Percentiles rank a stretch among this genome's conserved stretches.
phyloP scores from a whole-genome alignment of 2,888 invertebrate genomes.

The Sminthurinus aureus region DNA sequence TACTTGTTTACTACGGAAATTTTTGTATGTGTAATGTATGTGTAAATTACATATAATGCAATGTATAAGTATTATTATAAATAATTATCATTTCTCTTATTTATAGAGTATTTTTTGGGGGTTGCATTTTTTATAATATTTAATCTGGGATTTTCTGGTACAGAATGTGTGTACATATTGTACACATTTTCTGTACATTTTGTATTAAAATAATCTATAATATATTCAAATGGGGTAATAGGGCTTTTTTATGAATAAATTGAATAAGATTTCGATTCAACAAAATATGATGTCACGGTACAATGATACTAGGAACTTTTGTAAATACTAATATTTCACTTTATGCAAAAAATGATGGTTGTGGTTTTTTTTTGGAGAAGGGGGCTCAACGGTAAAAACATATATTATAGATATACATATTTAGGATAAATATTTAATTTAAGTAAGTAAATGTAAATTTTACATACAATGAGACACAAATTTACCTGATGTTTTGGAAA shows the following conservation, averaged over 20 bases:
- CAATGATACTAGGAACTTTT: slow-evolving; percentile 1
- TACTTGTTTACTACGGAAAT: no score
- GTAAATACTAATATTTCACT: background rate
- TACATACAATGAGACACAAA: slow-evolving; percentile 18
- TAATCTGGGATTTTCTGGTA: background rate
- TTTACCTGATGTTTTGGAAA: slow-evolving; percentile 31
- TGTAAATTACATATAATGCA: background rate
- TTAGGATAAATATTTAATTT: background rate
- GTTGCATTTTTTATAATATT: background rate
- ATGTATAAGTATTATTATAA: background rate
- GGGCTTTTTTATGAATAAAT: background rate
- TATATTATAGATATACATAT: background rate
- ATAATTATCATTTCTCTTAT: background rate
- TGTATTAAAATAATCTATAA: no score
- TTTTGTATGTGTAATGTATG: no score
- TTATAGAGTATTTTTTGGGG: background rate
- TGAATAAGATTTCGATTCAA: background rate
- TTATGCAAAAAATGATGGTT: background rate
- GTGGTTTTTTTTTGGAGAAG: slow-evolving; percentile 12
- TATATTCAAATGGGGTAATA: background rate
- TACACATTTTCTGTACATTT: no score
- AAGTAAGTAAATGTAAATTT: background rate
- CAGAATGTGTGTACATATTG: background rate
- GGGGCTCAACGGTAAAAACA: no score
- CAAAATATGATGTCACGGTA: background rate